A percentile compares a stretch with the other conserved stretches of the same genome.
Evolutionary conservation across 2,797 vertebrate species (phyloP).

Genomic region (Acanthiza pusilla): DNA sequence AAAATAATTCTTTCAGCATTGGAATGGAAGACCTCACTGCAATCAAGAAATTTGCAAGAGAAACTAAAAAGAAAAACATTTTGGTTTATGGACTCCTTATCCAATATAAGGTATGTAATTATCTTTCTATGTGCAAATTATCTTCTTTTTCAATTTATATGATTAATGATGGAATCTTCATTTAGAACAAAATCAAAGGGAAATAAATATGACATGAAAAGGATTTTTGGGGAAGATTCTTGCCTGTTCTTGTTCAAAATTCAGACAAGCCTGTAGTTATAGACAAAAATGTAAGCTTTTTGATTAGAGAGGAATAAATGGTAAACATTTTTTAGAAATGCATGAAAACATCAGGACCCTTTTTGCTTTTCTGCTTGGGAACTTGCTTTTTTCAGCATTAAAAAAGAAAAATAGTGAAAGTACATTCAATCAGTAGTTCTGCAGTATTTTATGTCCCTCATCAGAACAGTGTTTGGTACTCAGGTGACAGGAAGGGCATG

Average conservation of each 20-base stretch:
- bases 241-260: slow-evolving; percentile 26
- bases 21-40: slow-evolving; percentile 60
- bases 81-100: slow-evolving; percentile 85
- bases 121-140: not conserved
- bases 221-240: not conserved
- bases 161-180: slow-evolving; percentile 9
- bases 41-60: slow-evolving; percentile 76
- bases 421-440: not conserved
- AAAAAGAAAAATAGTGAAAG: not conserved
- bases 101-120: slow-evolving; percentile 79
- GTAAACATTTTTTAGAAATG: not conserved
- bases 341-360: not conserved
- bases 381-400: not conserved
- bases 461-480: not conserved
- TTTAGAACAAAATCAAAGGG: slow-evolving; percentile 44
- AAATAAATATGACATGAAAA: not conserved
- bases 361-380: not conserved
- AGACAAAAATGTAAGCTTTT: slow-evolving; percentile 2
- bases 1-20: slow-evolving; percentile 58
- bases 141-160: not conserved
- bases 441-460: not conserved
- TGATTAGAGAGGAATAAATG: slow-evolving; percentile 16
- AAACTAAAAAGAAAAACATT: slow-evolving; percentile 79
- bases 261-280: slow-evolving; percentile 5
- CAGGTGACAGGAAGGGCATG: not conserved